Evolutionary conservation across 2,797 vertebrate species (phyloP).

Genomic region (Carduelis carduelis): DNA sequence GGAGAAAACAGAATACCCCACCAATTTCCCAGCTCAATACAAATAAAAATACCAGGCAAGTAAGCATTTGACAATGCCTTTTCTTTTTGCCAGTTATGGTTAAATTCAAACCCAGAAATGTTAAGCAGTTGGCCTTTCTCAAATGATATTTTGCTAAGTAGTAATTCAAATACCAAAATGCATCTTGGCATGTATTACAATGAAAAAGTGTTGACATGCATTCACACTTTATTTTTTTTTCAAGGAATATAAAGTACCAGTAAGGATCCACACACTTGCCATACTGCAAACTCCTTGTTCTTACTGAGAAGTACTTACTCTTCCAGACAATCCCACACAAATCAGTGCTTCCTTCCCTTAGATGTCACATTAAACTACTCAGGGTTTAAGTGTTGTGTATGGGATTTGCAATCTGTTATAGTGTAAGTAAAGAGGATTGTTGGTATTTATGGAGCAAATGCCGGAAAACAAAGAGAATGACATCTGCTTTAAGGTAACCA

Average conservation of each 20-base stretch:
- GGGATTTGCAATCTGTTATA: background rate
- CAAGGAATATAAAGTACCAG: background rate
- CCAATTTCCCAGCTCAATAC: background rate
- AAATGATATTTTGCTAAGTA: background rate
- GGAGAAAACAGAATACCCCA: background rate
- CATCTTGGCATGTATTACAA: background rate
- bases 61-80: background rate
- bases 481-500: background rate
- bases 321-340: background rate
- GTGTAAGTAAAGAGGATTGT: background rate
- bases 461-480: background rate
- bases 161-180: background rate
- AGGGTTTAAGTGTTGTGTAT: background rate
- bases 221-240: background rate
- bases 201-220: background rate
- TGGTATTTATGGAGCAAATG: background rate
- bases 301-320: background rate
- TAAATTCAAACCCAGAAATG: background rate
- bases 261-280: accelerated
- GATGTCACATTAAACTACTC: background rate
- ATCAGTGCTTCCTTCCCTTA: background rate
- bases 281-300: background rate
- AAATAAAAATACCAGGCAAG: background rate
- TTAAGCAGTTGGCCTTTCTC: background rate
- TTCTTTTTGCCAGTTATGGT: background rate